Evolutionary conservation across 2,888 invertebrate genomes (phyloP).

Genomic region (Osedax frankpressi): DNA sequence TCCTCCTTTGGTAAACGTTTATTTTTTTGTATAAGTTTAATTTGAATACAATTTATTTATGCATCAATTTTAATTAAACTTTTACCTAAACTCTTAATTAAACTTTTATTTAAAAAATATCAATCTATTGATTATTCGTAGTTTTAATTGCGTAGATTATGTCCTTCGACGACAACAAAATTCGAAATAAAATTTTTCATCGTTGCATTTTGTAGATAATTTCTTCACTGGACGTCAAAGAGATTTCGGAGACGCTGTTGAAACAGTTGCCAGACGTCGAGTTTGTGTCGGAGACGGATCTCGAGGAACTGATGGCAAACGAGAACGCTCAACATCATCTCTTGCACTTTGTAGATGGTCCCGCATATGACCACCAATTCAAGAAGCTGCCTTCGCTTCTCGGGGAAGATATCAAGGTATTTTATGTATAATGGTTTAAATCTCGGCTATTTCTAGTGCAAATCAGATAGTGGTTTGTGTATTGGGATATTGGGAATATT

Average conservation of each 20-base stretch:
- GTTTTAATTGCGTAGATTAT: too few relatives aligned
- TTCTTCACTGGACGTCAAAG: conserved; percentile 48
- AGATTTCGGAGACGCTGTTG: conserved; percentile 53
- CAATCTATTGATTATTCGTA: too few relatives aligned
- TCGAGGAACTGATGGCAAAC: conserved; percentile 27
- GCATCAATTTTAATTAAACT: too few relatives aligned
- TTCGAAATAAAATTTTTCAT: conserved; percentile 8
- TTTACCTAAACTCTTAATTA: too few relatives aligned
- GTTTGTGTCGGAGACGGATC: conserved; percentile 29
- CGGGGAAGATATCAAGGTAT: conserved; percentile 38
- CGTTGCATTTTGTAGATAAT: conserved; percentile 35
- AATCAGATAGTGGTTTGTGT: too few relatives aligned
- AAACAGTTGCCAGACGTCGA: conserved; percentile 54
- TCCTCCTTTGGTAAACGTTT: conserved; percentile 29
- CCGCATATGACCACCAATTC: conserved; percentile 49
- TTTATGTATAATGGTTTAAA: too few relatives aligned
- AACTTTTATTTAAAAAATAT: too few relatives aligned
- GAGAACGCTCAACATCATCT: conserved; percentile 36
- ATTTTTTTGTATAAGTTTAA: too few relatives aligned
- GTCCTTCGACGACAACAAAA: not conserved
- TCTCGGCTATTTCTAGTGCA: too few relatives aligned
- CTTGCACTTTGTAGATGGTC: conserved; percentile 46
- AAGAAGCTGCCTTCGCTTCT: conserved; percentile 54
- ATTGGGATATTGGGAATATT: too few relatives aligned
- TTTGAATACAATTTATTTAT: too few relatives aligned